These are phyloP conservation scores for Istiophorus platypterus DNA, from an alignment of 2,113 vertebrate genomes.

Conservation along the genomic window DNA sequence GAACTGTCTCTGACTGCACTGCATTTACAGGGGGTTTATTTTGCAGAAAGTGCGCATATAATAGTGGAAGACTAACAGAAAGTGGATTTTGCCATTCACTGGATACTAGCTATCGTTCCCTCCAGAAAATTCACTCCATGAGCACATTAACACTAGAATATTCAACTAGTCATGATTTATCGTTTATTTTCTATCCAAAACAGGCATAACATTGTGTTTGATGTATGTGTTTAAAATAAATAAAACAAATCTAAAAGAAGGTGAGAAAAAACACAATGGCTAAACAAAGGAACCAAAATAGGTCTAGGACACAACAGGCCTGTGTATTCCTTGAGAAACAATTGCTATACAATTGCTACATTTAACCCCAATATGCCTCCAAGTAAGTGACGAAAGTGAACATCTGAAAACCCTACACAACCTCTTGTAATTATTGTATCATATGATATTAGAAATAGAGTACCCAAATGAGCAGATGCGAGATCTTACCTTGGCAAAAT, in stretches of 20 bases:
- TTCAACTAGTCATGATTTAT: not conserved
- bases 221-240: not conserved
- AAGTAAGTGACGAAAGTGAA: not conserved
- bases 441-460: not conserved
- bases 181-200: not conserved
- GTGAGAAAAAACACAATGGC: not conserved
- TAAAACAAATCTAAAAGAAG: not conserved
- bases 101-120: too few relatives aligned
- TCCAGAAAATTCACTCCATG: too few relatives aligned
- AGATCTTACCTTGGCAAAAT: slow-evolving; percentile 83
- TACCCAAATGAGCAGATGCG: slow-evolving; percentile 1
- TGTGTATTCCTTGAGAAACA: not conserved
- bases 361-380: not conserved
- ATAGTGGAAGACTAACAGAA: too few relatives aligned
- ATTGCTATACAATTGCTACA: not conserved
- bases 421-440: not conserved
- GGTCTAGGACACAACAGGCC: not conserved
- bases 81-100: too few relatives aligned
- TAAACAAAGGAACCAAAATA: not conserved
- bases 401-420: not conserved
- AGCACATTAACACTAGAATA: too few relatives aligned
- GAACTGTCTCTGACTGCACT: too few relatives aligned
- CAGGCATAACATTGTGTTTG: not conserved
- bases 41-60: too few relatives aligned
- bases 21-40: too few relatives aligned